phyloP scores from a whole-genome alignment of 2,888 invertebrate species.

The Zootermopsis nevadensis region DNA sequence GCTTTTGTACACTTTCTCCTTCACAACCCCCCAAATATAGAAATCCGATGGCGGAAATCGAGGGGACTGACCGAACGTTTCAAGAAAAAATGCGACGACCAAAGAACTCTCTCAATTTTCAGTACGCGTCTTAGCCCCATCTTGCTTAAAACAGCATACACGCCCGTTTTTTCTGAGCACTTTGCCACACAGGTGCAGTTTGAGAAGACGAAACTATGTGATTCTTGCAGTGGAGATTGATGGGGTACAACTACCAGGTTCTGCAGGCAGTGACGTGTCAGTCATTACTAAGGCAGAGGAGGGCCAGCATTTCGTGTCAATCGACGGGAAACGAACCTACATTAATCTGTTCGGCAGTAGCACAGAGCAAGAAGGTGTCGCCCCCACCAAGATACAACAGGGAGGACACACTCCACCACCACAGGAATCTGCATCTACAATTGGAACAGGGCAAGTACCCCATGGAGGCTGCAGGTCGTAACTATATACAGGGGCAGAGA shows the following conservation, averaged over 20 bases:
- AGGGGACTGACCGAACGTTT: too few species aligned
- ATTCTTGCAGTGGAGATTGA: constrained; percentile 71
- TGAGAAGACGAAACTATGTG: constrained; percentile 14
- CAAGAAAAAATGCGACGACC: too few species aligned
- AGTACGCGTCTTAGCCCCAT: too few species aligned
- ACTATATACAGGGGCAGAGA: too few species aligned
- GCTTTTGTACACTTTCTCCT: too few species aligned
- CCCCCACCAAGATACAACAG: constrained; percentile 45
- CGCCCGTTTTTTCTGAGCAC: too few species aligned
- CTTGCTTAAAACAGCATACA: too few species aligned
- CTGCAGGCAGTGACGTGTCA: constrained; percentile 68
- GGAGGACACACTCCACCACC: constrained; percentile 48
- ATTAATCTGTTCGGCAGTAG: constrained; percentile 80
- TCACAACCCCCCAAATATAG: too few species aligned
- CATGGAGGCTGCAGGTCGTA: too few species aligned
- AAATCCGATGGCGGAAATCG: too few species aligned
- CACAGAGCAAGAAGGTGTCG: constrained; percentile 36
- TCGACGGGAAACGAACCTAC: constrained; percentile 90
- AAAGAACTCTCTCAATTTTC: too few species aligned
- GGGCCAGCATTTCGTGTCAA: constrained; percentile 88
- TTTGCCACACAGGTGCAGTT: too few species aligned
- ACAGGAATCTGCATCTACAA: constrained; percentile 59
- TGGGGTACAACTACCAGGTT: constrained; percentile 63
- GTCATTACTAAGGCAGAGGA: constrained; percentile 80
- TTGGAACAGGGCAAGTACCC: constrained; percentile 50